Evolutionary conservation across 2,888 invertebrate genomes (phyloP).

Genomic region (Morinoia aosen): DNA sequence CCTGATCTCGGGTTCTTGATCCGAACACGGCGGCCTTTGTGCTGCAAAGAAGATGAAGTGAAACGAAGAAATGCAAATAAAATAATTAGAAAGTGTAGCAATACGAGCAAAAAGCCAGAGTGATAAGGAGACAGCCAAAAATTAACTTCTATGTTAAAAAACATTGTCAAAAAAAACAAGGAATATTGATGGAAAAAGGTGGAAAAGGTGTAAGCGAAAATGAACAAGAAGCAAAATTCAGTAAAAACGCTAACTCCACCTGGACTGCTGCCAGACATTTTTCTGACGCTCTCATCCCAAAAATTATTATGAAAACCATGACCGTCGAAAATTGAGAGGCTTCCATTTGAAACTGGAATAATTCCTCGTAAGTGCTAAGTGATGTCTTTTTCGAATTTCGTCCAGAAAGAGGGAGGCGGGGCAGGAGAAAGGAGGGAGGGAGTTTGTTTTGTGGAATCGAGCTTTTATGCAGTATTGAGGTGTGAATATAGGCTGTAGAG

Average conservation of each 20-base stretch:
- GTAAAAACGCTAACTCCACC: neutral
- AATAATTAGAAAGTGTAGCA: neutral
- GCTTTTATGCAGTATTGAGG: neutral
- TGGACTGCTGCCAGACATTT: too few species aligned
- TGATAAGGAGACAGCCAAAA: neutral
- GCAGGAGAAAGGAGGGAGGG: neutral
- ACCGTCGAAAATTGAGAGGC: neutral
- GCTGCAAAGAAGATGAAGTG: neutral
- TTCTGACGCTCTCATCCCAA: neutral
- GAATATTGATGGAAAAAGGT: neutral
- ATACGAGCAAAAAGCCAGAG: neutral
- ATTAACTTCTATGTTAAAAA: neutral
- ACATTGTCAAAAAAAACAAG: neutral
- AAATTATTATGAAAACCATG: neutral
- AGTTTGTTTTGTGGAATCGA: neutral
- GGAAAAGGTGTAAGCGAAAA: neutral
- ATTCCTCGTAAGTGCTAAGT: neutral
- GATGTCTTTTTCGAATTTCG: neutral
- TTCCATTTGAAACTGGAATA: neutral
- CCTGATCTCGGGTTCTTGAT: neutral
- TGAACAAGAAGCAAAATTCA: neutral
- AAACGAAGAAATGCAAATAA: neutral
- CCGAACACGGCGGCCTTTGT: neutral
- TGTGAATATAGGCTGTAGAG: neutral
- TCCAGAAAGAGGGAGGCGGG: neutral